phyloP scores from a whole-genome alignment of 2,797 vertebrate genomes.

The Emydoidea blandingii region DNA sequence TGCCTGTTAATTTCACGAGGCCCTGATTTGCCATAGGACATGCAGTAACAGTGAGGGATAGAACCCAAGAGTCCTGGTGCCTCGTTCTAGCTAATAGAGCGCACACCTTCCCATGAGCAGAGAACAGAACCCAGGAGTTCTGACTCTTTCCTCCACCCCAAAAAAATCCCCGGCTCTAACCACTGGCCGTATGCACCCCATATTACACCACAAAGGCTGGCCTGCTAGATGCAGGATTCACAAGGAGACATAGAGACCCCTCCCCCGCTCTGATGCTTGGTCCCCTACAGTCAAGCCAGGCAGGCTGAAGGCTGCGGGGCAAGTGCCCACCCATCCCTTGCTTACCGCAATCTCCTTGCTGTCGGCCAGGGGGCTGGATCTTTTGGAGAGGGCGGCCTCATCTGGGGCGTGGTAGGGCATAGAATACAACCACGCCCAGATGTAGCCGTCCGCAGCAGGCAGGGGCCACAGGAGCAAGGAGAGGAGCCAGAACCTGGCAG shows the following conservation, averaged over 20 bases:
- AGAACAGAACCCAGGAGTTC: neutral
- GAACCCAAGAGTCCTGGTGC: neutral
- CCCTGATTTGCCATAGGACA: neutral
- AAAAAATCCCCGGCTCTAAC: too few species aligned
- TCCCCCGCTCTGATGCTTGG: fast-evolving
- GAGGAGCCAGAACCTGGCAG: neutral
- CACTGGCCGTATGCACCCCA: neutral
- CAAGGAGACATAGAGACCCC: neutral
- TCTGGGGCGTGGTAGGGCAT: slow-evolving; percentile 61
- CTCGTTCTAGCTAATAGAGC: too few species aligned
- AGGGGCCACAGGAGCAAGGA: slow-evolving; percentile 18
- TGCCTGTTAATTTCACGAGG: neutral
- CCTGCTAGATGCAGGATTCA: neutral
- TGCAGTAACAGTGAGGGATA: neutral
- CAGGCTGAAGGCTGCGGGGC: neutral
- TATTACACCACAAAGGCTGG: neutral
- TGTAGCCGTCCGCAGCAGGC: slow-evolving; percentile 19
- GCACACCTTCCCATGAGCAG: neutral
- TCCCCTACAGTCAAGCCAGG: fast-evolving
- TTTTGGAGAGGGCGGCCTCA: neutral
- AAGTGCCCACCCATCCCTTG: neutral
- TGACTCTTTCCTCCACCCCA: neutral
- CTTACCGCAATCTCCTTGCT: slow-evolving; percentile 62
- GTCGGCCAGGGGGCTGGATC: neutral
- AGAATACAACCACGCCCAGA: slow-evolving; percentile 78